Conservation (phyloP, 1,140 invertebrate genomes). For the fruit fly (Drosophila melanogaster) region DNA sequence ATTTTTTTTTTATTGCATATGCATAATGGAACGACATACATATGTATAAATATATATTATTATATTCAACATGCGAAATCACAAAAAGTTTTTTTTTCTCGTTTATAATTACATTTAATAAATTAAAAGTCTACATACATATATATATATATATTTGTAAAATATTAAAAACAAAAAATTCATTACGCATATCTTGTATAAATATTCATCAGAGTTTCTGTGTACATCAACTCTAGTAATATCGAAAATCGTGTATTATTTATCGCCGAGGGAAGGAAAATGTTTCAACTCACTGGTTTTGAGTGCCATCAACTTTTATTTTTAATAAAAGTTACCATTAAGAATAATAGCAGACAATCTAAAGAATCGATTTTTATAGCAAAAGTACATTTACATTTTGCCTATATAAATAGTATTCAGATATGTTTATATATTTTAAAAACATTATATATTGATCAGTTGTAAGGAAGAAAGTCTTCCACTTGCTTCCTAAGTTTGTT, state of each 20-base stretch:
- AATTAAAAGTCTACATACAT: conserved; percentile 47
- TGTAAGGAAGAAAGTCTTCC: neutral
- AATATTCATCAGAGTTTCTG: conserved; percentile 28
- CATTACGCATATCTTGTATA: conserved; percentile 20
- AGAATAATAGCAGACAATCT: neutral
- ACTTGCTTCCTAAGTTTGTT: neutral
- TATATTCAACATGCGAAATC: conserved; percentile 57
- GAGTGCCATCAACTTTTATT: no score
- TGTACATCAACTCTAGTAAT: conserved; percentile 7
- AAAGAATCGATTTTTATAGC: neutral
- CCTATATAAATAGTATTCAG: no score
- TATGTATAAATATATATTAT: conserved; percentile 14
- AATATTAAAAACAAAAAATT: conserved; percentile 52
- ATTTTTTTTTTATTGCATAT: conserved; percentile 55
- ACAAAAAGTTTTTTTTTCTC: conserved; percentile 52
- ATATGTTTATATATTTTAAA: neutral
- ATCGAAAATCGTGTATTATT: conserved; percentile 54
- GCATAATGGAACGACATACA: conserved; percentile 47
- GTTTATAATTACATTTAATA: conserved; percentile 54
- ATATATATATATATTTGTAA: conserved; percentile 39
- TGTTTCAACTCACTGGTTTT: neutral
- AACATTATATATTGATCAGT: neutral
- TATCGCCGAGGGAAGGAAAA: conserved; percentile 2
- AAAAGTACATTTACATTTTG: no score
- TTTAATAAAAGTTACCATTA: neutral